Evolutionary conservation across 2,888 invertebrate species (phyloP), one percentile per base, ranked within the genome.

Genomic region (Diploptera punctata): DNA sequence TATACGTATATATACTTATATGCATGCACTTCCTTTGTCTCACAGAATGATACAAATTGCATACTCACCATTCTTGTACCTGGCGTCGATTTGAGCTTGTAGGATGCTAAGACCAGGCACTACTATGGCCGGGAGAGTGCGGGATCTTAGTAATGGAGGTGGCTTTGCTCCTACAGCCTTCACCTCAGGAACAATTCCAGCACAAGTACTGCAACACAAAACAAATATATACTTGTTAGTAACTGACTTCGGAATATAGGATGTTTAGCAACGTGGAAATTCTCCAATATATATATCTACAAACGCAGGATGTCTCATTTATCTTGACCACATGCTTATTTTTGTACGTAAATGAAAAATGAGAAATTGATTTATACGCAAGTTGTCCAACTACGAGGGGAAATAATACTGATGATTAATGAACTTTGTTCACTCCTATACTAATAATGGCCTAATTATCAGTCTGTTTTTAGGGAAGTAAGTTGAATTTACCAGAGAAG

Each of bases 101-200:
- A 94, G 87, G 78, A 94, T 92, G 78, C 87, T 91, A 80, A 95
- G 89, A 68, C 94, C 94, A 1, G 95, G 95, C 52, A 93, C 92
- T 60, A 95, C 91, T 81, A 95, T 95, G 76, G 95, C 94, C 52
- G 95, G 95, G 73, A 95, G 84, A 5, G 95, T 95, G 79, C 94
- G 88, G 52, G 95, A 95, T 78, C 95, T 89, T 77, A 95, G 84
- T 75, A 95, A 84, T 0, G 95, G 94, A 13, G 92, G 91, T 24
- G 91, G 92, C 44, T 87, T 85, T 70, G 77, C 77, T 74, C 81
- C 82, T 19, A 75, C 75, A 16, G 76, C 74, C n/a, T 75, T 75
- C 54, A 72, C 74, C 57, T 74, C 76, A n/a, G 77, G 73, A 9
- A 52, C 62, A 43, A 70, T 74, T 19, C 61, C 33, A 1, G 21